phyloP scores from a whole-genome alignment of 2,113 vertebrate species.

The Sporophila hypoxantha region DNA sequence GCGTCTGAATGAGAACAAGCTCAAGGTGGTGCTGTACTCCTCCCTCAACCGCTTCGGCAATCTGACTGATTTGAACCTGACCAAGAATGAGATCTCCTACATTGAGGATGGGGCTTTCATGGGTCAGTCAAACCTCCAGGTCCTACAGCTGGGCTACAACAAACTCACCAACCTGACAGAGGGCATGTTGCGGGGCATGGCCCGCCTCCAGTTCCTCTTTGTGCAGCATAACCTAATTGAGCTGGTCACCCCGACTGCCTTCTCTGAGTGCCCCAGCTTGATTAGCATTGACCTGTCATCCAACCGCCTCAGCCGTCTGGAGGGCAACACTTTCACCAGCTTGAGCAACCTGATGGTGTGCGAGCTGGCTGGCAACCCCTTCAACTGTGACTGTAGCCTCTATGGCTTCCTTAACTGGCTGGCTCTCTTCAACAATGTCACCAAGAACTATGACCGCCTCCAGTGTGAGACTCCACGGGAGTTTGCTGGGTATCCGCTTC shows the following conservation, averaged over 20 bases:
- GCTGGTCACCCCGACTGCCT: constrained; percentile 87
- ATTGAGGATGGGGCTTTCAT: constrained; percentile 95
- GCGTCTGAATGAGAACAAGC: constrained; percentile 94
- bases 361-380: constrained; percentile 92
- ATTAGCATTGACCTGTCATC: constrained; percentile 95
- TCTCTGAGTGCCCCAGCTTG: constrained; percentile 92
- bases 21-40: constrained; percentile 90
- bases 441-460: constrained; percentile 93
- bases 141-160: constrained; percentile 96
- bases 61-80: constrained; percentile 96
- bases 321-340: constrained; percentile 85
- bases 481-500: constrained; percentile 84
- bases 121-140: constrained; percentile 91
- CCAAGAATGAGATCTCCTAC: constrained; percentile 97
- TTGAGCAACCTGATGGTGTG: constrained; percentile 88
- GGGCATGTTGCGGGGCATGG: constrained; percentile 91
- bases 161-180: constrained; percentile 93
- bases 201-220: constrained; percentile 93
- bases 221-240: constrained; percentile 97
- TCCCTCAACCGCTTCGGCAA: constrained; percentile 96
- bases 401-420: constrained; percentile 92
- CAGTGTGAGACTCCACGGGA: constrained; percentile 91
- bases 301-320: constrained; percentile 88
- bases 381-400: constrained; percentile 94
- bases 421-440: constrained; percentile 92